Conservation (phyloP, 2,113 vertebrate genomes). For the Leucoraja erinaceus region DNA sequence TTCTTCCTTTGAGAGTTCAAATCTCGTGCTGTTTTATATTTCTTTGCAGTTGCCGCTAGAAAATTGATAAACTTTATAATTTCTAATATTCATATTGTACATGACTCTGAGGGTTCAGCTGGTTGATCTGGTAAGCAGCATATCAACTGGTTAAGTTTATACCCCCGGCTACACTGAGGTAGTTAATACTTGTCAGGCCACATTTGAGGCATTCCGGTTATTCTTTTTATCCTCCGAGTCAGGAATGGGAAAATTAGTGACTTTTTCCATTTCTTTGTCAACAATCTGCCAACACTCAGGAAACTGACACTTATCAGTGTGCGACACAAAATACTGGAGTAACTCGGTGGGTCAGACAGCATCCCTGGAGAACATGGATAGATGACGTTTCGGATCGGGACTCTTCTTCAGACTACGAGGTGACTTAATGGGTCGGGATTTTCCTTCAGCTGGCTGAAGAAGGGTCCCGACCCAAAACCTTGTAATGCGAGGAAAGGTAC, state of each 20-base stretch:
- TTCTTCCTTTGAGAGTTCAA: neutral
- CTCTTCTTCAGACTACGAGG: no score
- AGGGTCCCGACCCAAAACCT: no score
- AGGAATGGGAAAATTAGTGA: neutral
- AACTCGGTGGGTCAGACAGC: neutral
- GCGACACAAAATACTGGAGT: no score
- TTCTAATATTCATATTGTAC: neutral
- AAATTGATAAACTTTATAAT: neutral
- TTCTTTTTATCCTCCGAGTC: no score
- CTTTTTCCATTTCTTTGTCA: neutral
- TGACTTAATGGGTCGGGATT: no score
- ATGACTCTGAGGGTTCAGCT: neutral
- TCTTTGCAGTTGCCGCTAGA: neutral
- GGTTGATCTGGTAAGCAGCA: neutral
- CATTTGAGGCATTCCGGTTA: neutral
- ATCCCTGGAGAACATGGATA: no score
- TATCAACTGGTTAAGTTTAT: neutral
- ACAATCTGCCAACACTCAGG: neutral
- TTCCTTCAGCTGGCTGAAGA: no score
- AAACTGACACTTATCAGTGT: no score
- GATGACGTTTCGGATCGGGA: no score
- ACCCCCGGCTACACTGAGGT: neutral
- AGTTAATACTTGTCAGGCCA: neutral
- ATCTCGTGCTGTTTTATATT: neutral
- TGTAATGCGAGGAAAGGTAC: neutral